Conservation (phyloP, 2,888 invertebrate species). For the Drosophila engyochracea region DNA sequence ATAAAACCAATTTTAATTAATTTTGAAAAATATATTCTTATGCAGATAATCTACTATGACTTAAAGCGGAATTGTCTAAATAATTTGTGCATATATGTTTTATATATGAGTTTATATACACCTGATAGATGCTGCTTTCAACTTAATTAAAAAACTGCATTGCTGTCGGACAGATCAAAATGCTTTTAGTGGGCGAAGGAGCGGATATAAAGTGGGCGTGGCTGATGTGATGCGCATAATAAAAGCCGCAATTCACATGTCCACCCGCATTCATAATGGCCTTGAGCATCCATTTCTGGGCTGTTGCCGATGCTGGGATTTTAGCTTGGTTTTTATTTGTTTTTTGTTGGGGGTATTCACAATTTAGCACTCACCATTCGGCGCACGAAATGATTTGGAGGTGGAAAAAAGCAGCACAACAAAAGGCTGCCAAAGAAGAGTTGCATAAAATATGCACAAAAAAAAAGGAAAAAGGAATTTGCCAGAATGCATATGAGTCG, state of each 20-base stretch:
- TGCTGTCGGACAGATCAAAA: conserved; percentile 16
- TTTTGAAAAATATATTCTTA: not conserved
- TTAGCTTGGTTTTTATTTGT: conserved; percentile 3
- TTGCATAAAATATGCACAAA: conserved; percentile 51
- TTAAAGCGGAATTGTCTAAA: not conserved
- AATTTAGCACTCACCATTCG: conserved; percentile 30
- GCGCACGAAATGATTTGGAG: conserved; percentile 34
- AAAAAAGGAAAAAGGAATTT: not conserved
- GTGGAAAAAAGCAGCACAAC: conserved; percentile 39
- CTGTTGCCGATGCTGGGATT: conserved; percentile 10
- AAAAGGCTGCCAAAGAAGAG: conserved; percentile 40
- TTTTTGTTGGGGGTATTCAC: conserved; percentile 6
- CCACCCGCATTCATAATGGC: conserved; percentile 38
- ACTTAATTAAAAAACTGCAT: conserved; percentile 19
- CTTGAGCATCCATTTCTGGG: conserved; percentile 34
- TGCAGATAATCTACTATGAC: not conserved
- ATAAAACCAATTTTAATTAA: not conserved
- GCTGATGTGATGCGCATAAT: conserved; percentile 35
- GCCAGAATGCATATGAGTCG: conserved; percentile 49
- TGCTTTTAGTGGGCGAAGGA: not conserved
- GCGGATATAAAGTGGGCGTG: conserved; percentile 6
- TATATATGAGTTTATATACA: not conserved
- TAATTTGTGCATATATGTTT: not conserved
- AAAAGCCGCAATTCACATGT: conserved; percentile 55
- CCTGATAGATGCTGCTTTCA: not conserved